Percentiles rank a stretch among this genome's conserved stretches.
Conservation (phyloP, 1,140 invertebrate genomes). For the Calephelis virginiensis region DNA sequence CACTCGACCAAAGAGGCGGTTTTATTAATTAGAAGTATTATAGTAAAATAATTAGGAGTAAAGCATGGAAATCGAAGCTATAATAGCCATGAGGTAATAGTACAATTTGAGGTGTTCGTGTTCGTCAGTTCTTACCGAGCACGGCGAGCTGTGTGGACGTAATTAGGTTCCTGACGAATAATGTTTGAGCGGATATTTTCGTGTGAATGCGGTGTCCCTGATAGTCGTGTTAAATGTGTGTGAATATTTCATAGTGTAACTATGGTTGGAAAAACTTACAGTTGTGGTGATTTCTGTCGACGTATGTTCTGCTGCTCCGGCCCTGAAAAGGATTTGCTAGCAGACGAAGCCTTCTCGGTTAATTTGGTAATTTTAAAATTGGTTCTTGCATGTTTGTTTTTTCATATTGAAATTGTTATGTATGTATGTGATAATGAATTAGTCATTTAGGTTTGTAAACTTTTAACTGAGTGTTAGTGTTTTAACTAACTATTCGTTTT, state of each 20-base stretch:
- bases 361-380: conserved; percentile 1
- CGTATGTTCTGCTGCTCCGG: conserved; percentile 1
- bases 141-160: conserved; percentile 28
- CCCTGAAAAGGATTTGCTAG: conserved; percentile 7
- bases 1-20: no score
- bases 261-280: conserved; percentile 23
- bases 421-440: background rate
- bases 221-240: conserved; percentile 6
- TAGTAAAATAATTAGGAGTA: background rate
- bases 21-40: no score
- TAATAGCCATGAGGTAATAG: conserved; percentile 9
- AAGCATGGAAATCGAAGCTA: background rate
- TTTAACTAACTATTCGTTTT: no score
- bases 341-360: conserved; percentile 4
- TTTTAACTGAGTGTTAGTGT: background rate
- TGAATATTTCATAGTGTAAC: conserved; percentile 17
- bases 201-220: conserved; percentile 35
- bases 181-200: conserved; percentile 42
- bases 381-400: background rate
- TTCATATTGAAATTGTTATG: background rate
- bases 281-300: conserved; percentile 9
- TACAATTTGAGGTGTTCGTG: conserved; percentile 1
- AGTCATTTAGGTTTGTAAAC: background rate
- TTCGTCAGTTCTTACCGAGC: conserved; percentile 12
- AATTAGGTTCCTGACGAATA: conserved; percentile 29